These are phyloP conservation scores for Spodoptera frugiperda DNA, from an alignment of 1,140 invertebrate genomes.

Conservation along the genomic window DNA sequence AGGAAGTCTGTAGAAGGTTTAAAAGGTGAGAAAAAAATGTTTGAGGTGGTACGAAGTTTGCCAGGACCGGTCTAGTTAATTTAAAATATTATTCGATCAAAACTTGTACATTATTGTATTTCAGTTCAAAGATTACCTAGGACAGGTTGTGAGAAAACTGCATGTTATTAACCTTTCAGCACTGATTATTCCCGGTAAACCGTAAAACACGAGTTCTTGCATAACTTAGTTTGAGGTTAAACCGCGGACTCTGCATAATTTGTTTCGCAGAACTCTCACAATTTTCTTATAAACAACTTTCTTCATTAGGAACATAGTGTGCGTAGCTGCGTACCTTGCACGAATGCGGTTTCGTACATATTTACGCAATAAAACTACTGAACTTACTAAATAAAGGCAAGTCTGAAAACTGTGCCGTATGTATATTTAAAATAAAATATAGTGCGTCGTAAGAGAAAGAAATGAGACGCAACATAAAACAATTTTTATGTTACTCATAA, in stretches of 20 bases:
- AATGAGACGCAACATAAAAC: too few species aligned
- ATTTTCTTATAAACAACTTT: conserved; percentile 35
- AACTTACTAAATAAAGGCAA: background rate
- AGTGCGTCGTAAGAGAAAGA: too few species aligned
- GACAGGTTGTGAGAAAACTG: background rate
- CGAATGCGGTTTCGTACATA: background rate
- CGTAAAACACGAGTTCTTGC: conserved; percentile 32
- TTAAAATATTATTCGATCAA: too few species aligned
- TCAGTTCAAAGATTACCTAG: too few species aligned
- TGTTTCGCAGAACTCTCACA: conserved; percentile 25
- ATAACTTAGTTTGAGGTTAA: conserved; percentile 31
- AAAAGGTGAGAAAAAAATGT: too few species aligned
- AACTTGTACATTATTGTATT: too few species aligned
- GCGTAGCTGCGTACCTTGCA: background rate
- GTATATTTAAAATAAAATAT: too few species aligned
- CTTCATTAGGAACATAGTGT: background rate
- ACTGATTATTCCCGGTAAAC: conserved; percentile 17
- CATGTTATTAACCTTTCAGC: conserved; percentile 14
- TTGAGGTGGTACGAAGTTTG: too few species aligned
- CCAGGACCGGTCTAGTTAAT: too few species aligned
- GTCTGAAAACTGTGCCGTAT: too few species aligned
- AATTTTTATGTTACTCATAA: too few species aligned
- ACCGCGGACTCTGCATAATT: conserved; percentile 18
- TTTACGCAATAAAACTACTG: background rate
- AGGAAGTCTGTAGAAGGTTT: too few species aligned